Conservation (phyloP, 2,888 invertebrate species). For the Standfussiana lucernea region DNA sequence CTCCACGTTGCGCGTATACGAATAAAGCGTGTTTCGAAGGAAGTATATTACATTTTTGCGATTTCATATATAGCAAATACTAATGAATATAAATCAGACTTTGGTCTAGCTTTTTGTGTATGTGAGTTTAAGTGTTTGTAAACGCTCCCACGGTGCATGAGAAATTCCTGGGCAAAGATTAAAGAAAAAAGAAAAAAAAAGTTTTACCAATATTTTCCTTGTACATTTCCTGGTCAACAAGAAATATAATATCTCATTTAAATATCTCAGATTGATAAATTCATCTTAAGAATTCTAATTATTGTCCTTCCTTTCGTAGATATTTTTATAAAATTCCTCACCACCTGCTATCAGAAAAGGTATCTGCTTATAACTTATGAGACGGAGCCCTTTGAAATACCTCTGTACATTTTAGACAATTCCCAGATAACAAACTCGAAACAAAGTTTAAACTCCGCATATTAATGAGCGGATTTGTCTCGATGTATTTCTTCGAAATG, state of each 20-base stretch:
- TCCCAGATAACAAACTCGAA: conserved; percentile 65
- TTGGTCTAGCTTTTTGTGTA: too few species aligned
- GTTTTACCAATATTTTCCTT: conserved; percentile 6
- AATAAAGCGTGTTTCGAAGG: conserved; percentile 2
- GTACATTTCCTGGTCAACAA: conserved; percentile 3
- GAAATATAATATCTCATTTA: conserved; percentile 34
- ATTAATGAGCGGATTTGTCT: conserved; percentile 74
- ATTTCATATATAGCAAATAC: not conserved
- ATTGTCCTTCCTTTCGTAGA: conserved; percentile 42
- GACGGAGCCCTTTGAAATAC: conserved; percentile 59
- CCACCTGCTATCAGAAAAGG: conserved; percentile 51
- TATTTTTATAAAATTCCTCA: conserved; percentile 60
- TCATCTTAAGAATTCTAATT: conserved; percentile 54
- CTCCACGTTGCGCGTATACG: not conserved
- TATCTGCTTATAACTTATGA: conserved; percentile 64
- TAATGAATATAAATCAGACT: conserved; percentile 26
- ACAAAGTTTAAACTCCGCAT: conserved; percentile 73
- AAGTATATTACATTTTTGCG: not conserved
- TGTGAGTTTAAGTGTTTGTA: too few species aligned
- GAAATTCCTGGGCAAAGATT: too few species aligned
- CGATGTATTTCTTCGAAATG: conserved; percentile 68
- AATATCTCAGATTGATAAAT: conserved; percentile 37
- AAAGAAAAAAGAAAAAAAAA: too few species aligned
- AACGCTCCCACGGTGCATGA: too few species aligned
- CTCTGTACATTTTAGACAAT: conserved; percentile 64